Percentiles rank a stretch among this genome's conserved stretches.
Evolutionary conservation across 1,140 invertebrate species (phyloP).

Genomic region (Euwallacea similis): DNA sequence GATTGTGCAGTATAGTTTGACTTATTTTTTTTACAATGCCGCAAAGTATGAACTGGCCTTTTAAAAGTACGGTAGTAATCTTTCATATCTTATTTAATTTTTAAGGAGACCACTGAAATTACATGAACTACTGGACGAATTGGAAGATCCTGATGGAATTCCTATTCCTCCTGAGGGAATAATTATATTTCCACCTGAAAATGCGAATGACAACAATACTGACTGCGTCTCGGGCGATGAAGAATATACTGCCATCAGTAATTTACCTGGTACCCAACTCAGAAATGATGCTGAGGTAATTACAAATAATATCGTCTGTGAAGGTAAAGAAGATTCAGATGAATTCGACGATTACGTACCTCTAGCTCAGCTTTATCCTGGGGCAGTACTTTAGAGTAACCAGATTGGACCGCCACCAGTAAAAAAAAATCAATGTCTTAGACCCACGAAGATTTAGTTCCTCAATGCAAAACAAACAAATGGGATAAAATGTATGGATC

Average conservation of each 20-base stretch:
- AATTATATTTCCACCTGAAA: too few relatives aligned
- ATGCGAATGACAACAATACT: too few relatives aligned
- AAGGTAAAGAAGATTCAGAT: constrained; percentile 2
- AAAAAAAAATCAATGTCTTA: background rate
- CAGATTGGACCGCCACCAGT: too few relatives aligned
- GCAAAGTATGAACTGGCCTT: too few relatives aligned
- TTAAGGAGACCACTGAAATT: constrained; percentile 8
- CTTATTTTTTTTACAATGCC: too few relatives aligned
- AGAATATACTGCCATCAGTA: constrained; percentile 29
- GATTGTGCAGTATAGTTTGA: too few relatives aligned
- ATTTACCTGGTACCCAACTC: constrained; percentile 33
- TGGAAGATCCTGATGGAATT: constrained; percentile 36
- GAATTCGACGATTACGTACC: background rate
- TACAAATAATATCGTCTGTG: background rate
- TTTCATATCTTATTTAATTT: too few relatives aligned
- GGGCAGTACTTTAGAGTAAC: too few relatives aligned
- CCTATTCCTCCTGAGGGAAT: too few relatives aligned
- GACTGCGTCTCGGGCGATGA: too few relatives aligned
- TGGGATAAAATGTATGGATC: background rate
- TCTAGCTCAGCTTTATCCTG: background rate
- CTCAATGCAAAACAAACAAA: background rate
- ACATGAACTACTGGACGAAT: constrained; percentile 15
- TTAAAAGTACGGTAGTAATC: too few relatives aligned
- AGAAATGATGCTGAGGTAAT: constrained; percentile 13
- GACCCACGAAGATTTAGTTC: too few relatives aligned